These are phyloP conservation scores for Prostheceraeus crozeri DNA, from an alignment of 2,888 invertebrate species.

Conservation along the genomic window DNA sequence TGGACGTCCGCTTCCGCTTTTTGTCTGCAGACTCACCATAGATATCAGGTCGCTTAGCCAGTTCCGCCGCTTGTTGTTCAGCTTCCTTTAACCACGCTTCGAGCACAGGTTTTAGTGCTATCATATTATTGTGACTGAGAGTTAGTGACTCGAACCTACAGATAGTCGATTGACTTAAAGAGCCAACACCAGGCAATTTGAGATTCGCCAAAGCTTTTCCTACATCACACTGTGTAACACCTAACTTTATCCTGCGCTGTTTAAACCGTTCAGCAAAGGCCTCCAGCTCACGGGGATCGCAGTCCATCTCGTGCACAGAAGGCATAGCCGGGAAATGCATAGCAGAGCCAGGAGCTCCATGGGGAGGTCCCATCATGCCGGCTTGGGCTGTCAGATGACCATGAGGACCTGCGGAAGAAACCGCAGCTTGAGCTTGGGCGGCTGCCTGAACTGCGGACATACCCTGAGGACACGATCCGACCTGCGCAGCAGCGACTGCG, in stretches of 20 bases:
- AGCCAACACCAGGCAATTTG: slow-evolving; percentile 95
- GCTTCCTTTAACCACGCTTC: slow-evolving; percentile 98
- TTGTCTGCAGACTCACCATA: slow-evolving; percentile 64
- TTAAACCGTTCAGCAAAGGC: slow-evolving; percentile 99
- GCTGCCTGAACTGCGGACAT: no score
- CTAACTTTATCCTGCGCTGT: slow-evolving; percentile 92
- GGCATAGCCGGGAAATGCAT: no score
- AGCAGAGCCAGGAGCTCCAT: no score
- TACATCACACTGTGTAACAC: slow-evolving; percentile 96
- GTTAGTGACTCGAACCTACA: slow-evolving; percentile 97
- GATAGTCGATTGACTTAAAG: slow-evolving; percentile 94
- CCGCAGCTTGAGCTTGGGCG: no score
- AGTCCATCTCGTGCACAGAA: slow-evolving; percentile 53
- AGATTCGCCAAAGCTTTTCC: slow-evolving; percentile 94
- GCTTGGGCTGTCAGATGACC: no score
- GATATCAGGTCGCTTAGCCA: slow-evolving; percentile 45
- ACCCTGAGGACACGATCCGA: no score
- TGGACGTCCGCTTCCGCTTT: slow-evolving; percentile 94
- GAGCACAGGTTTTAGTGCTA: slow-evolving; percentile 93
- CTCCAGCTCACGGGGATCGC: slow-evolving; percentile 75
- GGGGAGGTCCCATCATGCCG: no score
- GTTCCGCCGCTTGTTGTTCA: slow-evolving; percentile 58
- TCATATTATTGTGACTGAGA: slow-evolving; percentile 98
- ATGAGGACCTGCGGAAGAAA: no score
- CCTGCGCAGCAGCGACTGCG: no score